phyloP scores from a whole-genome alignment of 2,113 vertebrate species.

The Antigone vipio region DNA sequence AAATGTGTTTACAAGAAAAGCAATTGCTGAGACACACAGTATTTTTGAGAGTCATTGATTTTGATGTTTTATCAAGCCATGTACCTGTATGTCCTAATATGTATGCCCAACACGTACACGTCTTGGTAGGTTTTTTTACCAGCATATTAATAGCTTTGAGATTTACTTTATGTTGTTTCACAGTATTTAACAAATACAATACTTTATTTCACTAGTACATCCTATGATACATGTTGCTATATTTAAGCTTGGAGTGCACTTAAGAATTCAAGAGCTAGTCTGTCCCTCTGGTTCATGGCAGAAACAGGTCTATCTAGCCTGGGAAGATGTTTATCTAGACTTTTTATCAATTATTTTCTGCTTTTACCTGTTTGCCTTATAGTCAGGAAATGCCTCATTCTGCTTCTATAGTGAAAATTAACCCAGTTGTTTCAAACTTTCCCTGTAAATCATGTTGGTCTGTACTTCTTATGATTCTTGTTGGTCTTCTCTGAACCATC shows the following conservation, averaged over 20 bases:
- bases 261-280: not conserved
- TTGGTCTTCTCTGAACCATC: not conserved
- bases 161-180: not conserved
- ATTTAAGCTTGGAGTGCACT: not conserved
- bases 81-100: not conserved
- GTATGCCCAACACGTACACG: not conserved
- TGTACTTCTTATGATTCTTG: not conserved
- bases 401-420: not conserved
- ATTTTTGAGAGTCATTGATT: not conserved
- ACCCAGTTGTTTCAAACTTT: not conserved
- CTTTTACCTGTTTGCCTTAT: not conserved
- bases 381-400: not conserved
- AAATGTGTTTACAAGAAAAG: constrained; percentile 4
- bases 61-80: not conserved
- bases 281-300: not conserved
- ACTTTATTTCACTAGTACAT: not conserved
- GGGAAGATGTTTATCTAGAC: not conserved
- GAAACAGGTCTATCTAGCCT: not conserved
- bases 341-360: not conserved
- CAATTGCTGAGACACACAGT: not conserved
- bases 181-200: not conserved
- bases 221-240: not conserved
- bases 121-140: not conserved
- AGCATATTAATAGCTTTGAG: not conserved
- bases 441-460: not conserved